Percentiles rank a stretch among this genome's conserved stretches.
Evolutionary conservation across 2,113 vertebrate species (phyloP).

Genomic region (Eidolon helvum): DNA sequence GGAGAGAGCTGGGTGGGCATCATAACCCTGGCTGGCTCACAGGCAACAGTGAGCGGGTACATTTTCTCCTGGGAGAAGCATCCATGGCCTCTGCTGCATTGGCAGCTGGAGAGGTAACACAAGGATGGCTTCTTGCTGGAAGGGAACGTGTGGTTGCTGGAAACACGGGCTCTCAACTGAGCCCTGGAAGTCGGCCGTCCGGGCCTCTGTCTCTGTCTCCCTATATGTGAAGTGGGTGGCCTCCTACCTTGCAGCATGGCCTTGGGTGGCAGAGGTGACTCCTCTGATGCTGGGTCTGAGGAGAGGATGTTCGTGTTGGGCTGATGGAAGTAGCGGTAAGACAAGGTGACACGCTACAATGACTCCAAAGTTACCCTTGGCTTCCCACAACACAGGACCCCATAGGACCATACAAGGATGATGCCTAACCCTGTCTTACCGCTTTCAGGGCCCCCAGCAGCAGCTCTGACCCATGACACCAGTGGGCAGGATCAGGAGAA

Average conservation of each 20-base stretch:
- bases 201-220: neutral
- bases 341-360: neutral
- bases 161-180: neutral
- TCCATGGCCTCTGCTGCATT: accelerated
- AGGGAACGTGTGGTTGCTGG: neutral
- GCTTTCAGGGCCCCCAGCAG: neutral
- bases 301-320: neutral
- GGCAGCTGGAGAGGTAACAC: neutral
- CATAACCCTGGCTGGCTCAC: neutral
- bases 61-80: neutral
- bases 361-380: neutral
- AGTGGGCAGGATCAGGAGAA: neutral
- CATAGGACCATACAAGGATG: neutral
- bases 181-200: neutral
- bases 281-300: neutral
- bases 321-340: neutral
- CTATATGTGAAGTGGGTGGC: neutral
- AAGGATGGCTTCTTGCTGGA: neutral
- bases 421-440: neutral
- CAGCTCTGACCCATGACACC: neutral
- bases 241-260: neutral
- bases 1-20: neutral
- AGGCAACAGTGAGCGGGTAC: neutral
- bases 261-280: neutral
- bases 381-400: neutral